Conservation (phyloP, 2,797 vertebrate species). For the Corythornis leucogaster region DNA sequence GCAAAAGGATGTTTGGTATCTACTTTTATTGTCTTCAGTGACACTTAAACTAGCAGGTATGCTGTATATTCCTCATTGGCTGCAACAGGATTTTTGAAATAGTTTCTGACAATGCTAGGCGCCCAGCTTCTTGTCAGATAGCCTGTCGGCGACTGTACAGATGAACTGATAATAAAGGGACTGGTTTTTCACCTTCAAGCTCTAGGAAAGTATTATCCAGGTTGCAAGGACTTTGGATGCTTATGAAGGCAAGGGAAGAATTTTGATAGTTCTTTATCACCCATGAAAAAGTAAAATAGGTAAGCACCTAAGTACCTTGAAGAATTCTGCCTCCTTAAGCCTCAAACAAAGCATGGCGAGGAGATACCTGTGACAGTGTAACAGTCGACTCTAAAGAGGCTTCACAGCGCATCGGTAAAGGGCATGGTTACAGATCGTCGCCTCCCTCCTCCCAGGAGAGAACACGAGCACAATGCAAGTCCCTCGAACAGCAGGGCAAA, state of each 20-base stretch:
- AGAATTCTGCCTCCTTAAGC: not conserved
- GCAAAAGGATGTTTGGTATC: not conserved
- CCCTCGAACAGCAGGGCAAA: fast-evolving
- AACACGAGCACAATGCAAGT: fast-evolving
- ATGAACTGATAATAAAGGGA: not conserved
- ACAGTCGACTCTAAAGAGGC: fast-evolving
- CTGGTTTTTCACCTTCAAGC: not conserved
- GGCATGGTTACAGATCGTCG: fast-evolving
- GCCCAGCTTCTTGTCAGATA: not conserved
- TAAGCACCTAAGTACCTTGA: not conserved
- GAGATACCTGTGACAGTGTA: fast-evolving
- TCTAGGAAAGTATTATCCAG: not conserved
- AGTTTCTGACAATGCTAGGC: not conserved
- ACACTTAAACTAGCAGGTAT: not conserved
- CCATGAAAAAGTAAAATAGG: not conserved
- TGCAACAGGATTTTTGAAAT: not conserved
- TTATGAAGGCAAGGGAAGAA: not conserved
- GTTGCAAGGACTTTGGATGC: not conserved
- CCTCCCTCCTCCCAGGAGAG: no score
- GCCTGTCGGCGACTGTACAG: not conserved
- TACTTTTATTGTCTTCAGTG: not conserved
- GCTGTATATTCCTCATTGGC: not conserved
- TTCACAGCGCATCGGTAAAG: fast-evolving
- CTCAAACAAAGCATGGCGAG: fast-evolving
- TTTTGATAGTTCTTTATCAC: not conserved